phyloP scores from a whole-genome alignment of 2,797 vertebrate genomes.

The Champsocephalus esox region DNA sequence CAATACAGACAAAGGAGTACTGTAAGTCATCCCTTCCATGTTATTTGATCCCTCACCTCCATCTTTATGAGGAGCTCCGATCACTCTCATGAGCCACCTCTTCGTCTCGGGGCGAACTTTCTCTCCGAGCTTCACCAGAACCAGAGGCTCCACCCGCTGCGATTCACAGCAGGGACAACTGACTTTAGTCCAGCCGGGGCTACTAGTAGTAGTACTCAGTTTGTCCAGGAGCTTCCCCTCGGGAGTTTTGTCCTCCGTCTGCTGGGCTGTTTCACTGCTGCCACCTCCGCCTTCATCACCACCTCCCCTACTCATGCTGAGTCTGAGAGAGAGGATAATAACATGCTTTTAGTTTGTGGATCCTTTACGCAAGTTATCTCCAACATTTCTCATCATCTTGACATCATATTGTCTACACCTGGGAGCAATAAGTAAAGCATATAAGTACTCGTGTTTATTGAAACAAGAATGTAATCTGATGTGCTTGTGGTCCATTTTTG shows the following conservation, averaged over 20 bases:
- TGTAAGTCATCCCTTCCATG: neutral
- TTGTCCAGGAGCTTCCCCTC: slow-evolving; percentile 10
- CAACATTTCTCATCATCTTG: neutral
- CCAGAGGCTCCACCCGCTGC: slow-evolving; percentile 79
- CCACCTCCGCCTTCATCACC: slow-evolving; percentile 35
- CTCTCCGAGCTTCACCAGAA: slow-evolving; percentile 80
- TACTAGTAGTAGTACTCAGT: neutral
- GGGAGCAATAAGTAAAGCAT: neutral
- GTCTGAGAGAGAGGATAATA: slow-evolving; percentile 35
- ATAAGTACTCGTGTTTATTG: neutral
- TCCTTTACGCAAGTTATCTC: neutral
- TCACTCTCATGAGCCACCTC: slow-evolving; percentile 83
- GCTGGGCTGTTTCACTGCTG: neutral
- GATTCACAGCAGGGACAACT: slow-evolving; percentile 82
- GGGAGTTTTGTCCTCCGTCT: slow-evolving; percentile 3
- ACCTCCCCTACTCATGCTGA: slow-evolving; percentile 66
- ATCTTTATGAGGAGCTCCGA: slow-evolving; percentile 76
- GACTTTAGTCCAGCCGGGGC: slow-evolving; percentile 80
- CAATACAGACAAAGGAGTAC: neutral
- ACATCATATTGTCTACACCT: neutral
- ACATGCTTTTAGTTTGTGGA: neutral
- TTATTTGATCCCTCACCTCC: slow-evolving; percentile 74
- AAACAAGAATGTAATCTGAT: too few relatives aligned
- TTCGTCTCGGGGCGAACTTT: slow-evolving; percentile 81
- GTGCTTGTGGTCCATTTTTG: too few relatives aligned